Evolutionary conservation across 2,888 invertebrate species (phyloP).

Genomic region (Lasioglossum calceatum): DNA sequence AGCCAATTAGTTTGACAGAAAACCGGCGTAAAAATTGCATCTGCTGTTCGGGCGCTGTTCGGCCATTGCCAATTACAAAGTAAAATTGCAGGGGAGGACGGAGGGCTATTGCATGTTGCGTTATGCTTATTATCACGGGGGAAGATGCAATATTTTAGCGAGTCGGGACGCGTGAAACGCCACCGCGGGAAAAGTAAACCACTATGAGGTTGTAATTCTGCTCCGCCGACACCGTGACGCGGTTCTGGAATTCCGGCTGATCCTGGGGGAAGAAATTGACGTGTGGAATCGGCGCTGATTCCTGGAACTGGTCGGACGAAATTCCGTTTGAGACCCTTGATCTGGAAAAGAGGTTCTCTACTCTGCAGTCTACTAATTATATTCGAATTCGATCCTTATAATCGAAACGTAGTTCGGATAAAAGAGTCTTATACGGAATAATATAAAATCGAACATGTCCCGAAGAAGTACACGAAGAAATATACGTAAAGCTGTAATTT

Average conservation of each 20-base stretch:
- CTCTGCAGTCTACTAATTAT: neutral
- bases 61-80: constrained; percentile 39
- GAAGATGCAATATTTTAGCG: constrained; percentile 36
- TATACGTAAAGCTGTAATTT: neutral
- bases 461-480: neutral
- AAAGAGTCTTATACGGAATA: neutral
- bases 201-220: constrained; percentile 31
- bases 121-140: constrained; percentile 36
- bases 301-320: neutral
- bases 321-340: neutral
- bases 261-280: neutral
- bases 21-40: constrained; percentile 12
- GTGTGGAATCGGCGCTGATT: constrained; percentile 13
- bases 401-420: neutral
- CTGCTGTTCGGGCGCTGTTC: neutral
- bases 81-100: neutral
- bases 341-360: neutral
- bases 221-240: constrained; percentile 27
- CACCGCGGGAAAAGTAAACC: constrained; percentile 19
- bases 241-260: constrained; percentile 1
- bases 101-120: neutral
- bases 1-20: constrained; percentile 36
- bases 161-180: constrained; percentile 36
- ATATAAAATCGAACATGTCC: neutral
- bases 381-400: neutral